phyloP scores from a whole-genome alignment of 2,797 vertebrate genomes.

The Coracias cyanogaster region DNA sequence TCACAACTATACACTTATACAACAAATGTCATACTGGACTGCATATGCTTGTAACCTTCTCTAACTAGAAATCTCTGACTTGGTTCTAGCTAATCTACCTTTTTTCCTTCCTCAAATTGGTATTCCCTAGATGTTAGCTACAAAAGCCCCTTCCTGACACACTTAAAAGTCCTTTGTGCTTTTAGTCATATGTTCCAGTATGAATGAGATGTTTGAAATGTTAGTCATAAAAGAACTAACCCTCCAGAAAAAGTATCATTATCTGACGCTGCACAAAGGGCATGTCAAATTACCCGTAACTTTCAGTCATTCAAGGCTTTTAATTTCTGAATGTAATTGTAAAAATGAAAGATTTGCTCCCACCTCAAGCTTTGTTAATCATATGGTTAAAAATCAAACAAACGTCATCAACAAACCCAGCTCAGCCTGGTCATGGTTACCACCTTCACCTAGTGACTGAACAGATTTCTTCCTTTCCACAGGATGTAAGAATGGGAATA shows the following conservation, averaged over 20 bases:
- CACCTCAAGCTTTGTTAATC: neutral
- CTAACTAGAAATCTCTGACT: neutral
- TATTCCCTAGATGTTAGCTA: neutral
- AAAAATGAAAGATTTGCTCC: slow-evolving; percentile 50
- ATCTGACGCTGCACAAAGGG: neutral
- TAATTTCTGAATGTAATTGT: slow-evolving; percentile 32
- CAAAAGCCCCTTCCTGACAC: neutral
- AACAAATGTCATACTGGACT: neutral
- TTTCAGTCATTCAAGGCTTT: slow-evolving; percentile 34
- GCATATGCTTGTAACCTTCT: neutral
- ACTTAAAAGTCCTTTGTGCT: neutral
- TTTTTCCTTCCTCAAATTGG: neutral
- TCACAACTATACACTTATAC: neutral
- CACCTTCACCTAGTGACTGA: neutral
- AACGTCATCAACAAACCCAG: neutral
- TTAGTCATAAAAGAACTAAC: slow-evolving; percentile 29
- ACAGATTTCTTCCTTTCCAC: neutral
- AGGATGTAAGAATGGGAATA: neutral
- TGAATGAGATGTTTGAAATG: neutral
- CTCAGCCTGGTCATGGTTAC: neutral
- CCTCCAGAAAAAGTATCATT: slow-evolving; percentile 21
- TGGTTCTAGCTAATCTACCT: neutral
- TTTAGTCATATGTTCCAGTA: neutral
- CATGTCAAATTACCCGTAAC: neutral
- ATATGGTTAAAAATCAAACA: neutral